These are phyloP conservation scores for Scaptomyza pallida DNA, from an alignment of 1,140 invertebrate species.

Conservation along the genomic window DNA sequence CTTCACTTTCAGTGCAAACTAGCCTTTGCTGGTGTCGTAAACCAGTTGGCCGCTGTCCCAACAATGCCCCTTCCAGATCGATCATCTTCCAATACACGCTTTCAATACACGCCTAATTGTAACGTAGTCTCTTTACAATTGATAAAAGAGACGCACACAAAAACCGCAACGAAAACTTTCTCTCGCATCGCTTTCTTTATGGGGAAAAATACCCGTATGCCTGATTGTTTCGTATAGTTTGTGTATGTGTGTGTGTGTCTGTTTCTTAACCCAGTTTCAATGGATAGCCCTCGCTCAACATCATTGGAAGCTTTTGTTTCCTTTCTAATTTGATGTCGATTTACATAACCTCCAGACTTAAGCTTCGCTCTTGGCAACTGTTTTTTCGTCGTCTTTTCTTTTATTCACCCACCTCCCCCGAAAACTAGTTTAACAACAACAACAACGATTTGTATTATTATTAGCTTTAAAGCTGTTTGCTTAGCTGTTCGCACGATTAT, in stretches of 20 bases:
- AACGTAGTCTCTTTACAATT: constrained; percentile 58
- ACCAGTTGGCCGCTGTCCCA: constrained; percentile 54
- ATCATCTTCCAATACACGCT: constrained; percentile 13
- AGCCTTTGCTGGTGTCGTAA: constrained; percentile 46
- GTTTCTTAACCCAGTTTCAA: constrained; percentile 61
- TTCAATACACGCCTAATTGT: constrained; percentile 49
- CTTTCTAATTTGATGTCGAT: constrained; percentile 72
- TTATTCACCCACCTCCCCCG: background rate
- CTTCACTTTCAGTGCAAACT: constrained; percentile 74
- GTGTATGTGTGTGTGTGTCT: background rate
- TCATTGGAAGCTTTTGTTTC: constrained; percentile 58
- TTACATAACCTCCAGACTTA: constrained; percentile 64
- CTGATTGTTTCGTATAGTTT: background rate
- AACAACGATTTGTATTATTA: constrained; percentile 1
- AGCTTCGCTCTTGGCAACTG: constrained; percentile 54
- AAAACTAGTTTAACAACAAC: constrained; percentile 64
- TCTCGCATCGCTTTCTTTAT: constrained; percentile 56
- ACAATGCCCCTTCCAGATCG: background rate
- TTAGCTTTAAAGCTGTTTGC: constrained; percentile 24
- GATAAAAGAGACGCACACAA: constrained; percentile 44
- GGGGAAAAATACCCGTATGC: constrained; percentile 15
- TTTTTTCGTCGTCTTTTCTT: background rate
- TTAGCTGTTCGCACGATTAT: constrained; percentile 33
- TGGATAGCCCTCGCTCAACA: constrained; percentile 29
- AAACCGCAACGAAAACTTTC: constrained; percentile 50